Evolutionary conservation across 2,797 vertebrate species (phyloP), one percentile per base, ranked within the genome.

Genomic region (Otolemur crassicaudatus): DNA sequence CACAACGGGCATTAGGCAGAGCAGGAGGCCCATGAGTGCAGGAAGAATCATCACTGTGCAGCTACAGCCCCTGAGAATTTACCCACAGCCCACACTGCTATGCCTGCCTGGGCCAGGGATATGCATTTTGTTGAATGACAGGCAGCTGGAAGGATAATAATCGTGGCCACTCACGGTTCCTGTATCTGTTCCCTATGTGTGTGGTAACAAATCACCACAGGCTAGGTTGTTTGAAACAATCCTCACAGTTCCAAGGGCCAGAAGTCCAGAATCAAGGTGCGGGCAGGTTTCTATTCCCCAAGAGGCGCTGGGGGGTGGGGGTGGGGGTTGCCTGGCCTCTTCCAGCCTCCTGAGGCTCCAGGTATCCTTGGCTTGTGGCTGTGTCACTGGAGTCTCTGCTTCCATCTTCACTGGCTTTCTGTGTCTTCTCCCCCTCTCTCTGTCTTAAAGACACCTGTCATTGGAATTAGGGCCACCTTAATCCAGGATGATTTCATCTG

Each of bases 31-130:
- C 46, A 1, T 8, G 34, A 19, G 23, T 4, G 12, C 14, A 25
- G 60, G 56, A 16, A 46, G 7, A 7, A 14, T 1, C 22, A 7
- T 3, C 10, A 4, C 31, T 0, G 1, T 6, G 2, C 46, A 2
- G 9, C 8, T 2, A 0, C 9, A 9, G 87, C 17, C 22, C 1
- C 2, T 0, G 17, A 31, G 72, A 61, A 6, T 27, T 16, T 1
- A 13, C 34, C 7, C 29, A 12, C 56, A 0, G 0, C 49, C 65
- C 4, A 4, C 12, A 3, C 2, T 0, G 7, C 79, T 29, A 1
- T 17, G 0, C 60, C 2, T 25, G 0, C 7, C 7, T 2, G 27
- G 65, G 58, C 2, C 0, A 0, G 12, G 69, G 46, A 17, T 5
- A 56, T 22, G 37, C 11, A 14, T 43, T 79, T 34, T 7, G 34